Base-by-base conservation (phyloP, 2,888 invertebrate genomes). In the Isoperla grammatica region DNA sequence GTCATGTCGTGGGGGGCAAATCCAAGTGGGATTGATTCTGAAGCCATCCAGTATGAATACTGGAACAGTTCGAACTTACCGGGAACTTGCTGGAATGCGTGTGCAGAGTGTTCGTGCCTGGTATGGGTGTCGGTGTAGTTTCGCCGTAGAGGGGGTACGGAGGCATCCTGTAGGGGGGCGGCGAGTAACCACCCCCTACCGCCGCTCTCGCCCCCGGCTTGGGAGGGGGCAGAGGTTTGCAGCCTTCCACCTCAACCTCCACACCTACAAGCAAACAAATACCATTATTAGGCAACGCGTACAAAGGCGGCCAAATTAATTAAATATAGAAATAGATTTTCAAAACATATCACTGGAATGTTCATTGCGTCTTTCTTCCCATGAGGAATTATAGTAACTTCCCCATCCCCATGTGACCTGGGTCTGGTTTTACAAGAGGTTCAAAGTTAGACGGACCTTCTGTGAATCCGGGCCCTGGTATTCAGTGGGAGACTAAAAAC, bases 31-130 rank as follows among this genome's bases (percentile, higher is more conserved):
- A n/a, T n/a, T n/a, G n/a, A n/a, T n/a, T n/a, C n/a, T n/a, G n/a
- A n/a, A n/a, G n/a, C n/a, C n/a, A n/a, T n/a, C n/a, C n/a, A n/a
- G n/a, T n/a, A n/a, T n/a, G n/a, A n/a, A n/a, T n/a, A n/a, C n/a
- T n/a, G n/a, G n/a, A n/a, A 29, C 29, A 29, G 29, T 8, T 6
- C 8, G 29, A 6, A 29, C 84, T 83, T 77, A 88, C 88, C 71
- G 88, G 88, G 76, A 88, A 88, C 73, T 88, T 88, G 67, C 82
- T 86, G 67, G 88, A 88, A 74, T 88, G 88, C 23, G 88, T 88
- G 72, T 87, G 87, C 15, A 87, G 77, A 35, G 56, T 11, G n/a
- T 53, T 54, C n/a, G 39, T 81, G 65, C 80, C 80, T 71, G 49
- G 50, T 53, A 68, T 67, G 53, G 76, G 74, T 59, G 75, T 76